phyloP scores from a whole-genome alignment of 2,797 vertebrate genomes.

The Hoplostethus atlanticus region DNA sequence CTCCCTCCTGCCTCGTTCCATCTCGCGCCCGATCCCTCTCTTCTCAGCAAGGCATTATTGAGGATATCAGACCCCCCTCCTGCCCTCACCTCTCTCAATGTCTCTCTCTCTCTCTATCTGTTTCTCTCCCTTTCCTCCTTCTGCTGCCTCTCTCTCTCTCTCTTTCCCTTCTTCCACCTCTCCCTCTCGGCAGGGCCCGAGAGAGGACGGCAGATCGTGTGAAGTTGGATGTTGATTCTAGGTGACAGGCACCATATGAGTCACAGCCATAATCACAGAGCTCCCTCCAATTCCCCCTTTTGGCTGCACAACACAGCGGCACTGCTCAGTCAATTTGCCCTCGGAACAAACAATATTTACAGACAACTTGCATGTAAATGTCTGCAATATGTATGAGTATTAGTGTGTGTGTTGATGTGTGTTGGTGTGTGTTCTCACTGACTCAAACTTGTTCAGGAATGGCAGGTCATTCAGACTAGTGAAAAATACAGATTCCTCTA shows the following conservation, averaged over 20 bases:
- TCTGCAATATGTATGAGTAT: background rate
- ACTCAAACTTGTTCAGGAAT: background rate
- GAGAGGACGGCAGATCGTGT: constrained; percentile 63
- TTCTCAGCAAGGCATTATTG: constrained; percentile 35
- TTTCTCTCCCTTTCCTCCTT: constrained; percentile 3
- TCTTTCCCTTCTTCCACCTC: constrained; percentile 27
- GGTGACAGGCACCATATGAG: constrained; percentile 81
- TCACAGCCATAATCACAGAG: constrained; percentile 79
- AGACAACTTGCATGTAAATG: constrained; percentile 20
- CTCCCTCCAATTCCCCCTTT: constrained; percentile 43
- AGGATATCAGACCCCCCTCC: constrained; percentile 33
- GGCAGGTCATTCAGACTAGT: background rate
- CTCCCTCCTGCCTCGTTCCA: background rate
- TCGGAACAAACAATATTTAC: constrained; percentile 31
- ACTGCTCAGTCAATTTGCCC: constrained; percentile 42
- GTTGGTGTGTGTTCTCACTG: background rate
- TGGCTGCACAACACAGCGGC: constrained; percentile 46
- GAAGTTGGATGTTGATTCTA: constrained; percentile 79
- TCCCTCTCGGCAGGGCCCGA: constrained; percentile 39
- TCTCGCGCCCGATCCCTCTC: constrained; percentile 5
- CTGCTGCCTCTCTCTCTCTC: background rate
- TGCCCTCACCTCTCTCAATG: constrained; percentile 21
- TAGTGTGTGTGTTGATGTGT: no score
- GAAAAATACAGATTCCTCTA: background rate
- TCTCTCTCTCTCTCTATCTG: background rate